Evolutionary conservation across 2,113 vertebrate species (phyloP).

Genomic region (Pachyramphus minor): DNA sequence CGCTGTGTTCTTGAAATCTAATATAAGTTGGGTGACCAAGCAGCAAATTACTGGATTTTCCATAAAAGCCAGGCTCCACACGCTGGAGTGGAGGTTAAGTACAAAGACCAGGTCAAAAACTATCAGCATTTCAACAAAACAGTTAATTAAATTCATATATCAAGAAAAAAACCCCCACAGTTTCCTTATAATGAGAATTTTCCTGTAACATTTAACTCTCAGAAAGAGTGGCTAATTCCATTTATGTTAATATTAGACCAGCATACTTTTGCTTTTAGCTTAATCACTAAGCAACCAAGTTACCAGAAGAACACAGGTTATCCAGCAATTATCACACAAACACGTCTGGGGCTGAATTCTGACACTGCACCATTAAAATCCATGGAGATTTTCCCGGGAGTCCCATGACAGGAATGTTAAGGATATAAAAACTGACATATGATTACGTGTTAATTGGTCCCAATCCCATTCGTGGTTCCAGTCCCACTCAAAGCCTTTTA

Average conservation of each 20-base stretch:
- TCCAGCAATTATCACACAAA: background rate
- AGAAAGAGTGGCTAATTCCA: background rate
- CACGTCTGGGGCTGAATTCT: background rate
- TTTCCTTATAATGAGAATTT: background rate
- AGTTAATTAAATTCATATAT: background rate
- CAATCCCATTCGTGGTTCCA: background rate
- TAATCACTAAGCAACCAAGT: conserved; percentile 46
- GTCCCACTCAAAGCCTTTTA: conserved; percentile 46
- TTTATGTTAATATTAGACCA: conserved; percentile 17
- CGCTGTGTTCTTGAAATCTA: background rate
- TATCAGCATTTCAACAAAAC: background rate
- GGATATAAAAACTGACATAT: conserved; percentile 14
- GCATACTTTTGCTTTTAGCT: conserved; percentile 1
- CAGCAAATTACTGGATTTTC: background rate
- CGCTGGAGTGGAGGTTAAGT: background rate
- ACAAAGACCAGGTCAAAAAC: background rate
- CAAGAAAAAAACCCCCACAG: background rate
- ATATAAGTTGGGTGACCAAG: background rate
- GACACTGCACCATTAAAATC: background rate
- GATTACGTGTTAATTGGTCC: conserved; percentile 32
- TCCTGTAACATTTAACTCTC: background rate
- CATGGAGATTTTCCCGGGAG: background rate
- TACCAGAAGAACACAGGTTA: background rate
- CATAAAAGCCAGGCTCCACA: background rate
- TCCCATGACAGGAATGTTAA: background rate